Evolutionary conservation across 2,888 invertebrate species (phyloP).

Genomic region (Erebia ligea): DNA sequence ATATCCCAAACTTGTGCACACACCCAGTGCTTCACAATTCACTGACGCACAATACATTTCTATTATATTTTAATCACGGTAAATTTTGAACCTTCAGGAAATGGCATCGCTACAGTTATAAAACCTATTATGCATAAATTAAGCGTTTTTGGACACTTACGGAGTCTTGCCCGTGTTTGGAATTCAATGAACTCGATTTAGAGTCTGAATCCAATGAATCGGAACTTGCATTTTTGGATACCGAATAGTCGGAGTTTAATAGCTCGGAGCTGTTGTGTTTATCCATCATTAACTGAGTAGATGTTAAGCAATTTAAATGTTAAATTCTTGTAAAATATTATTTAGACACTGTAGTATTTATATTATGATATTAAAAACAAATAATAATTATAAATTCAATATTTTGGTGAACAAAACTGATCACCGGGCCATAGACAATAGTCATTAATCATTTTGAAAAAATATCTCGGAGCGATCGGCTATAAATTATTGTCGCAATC

Average conservation of each 20-base stretch:
- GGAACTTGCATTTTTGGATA: slow-evolving; percentile 90
- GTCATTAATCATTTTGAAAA: too few relatives aligned
- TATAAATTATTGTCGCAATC: too few relatives aligned
- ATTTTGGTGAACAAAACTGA: too few relatives aligned
- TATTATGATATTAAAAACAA: neutral
- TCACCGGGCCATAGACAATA: too few relatives aligned
- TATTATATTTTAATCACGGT: slow-evolving; percentile 2
- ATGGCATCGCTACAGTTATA: slow-evolving; percentile 56
- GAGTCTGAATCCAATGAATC: slow-evolving; percentile 93
- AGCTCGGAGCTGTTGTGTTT: slow-evolving; percentile 87
- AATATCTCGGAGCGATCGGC: too few relatives aligned
- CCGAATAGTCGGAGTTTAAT: slow-evolving; percentile 84
- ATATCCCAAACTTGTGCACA: neutral
- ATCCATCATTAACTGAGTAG: slow-evolving; percentile 74
- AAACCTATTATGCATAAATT: slow-evolving; percentile 71
- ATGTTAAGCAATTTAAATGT: too few relatives aligned
- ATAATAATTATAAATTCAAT: too few relatives aligned
- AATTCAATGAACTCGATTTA: slow-evolving; percentile 92
- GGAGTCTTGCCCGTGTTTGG: slow-evolving; percentile 92
- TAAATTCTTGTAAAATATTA: neutral
- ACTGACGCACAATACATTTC: slow-evolving; percentile 8
- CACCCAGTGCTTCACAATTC: neutral
- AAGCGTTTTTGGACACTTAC: slow-evolving; percentile 84
- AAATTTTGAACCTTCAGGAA: slow-evolving; percentile 61
- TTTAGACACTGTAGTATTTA: slow-evolving; percentile 1